Evolutionary conservation across 2,888 invertebrate genomes (phyloP), one percentile per base, ranked within the genome.

Genomic region (Ernsta delagoae): DNA sequence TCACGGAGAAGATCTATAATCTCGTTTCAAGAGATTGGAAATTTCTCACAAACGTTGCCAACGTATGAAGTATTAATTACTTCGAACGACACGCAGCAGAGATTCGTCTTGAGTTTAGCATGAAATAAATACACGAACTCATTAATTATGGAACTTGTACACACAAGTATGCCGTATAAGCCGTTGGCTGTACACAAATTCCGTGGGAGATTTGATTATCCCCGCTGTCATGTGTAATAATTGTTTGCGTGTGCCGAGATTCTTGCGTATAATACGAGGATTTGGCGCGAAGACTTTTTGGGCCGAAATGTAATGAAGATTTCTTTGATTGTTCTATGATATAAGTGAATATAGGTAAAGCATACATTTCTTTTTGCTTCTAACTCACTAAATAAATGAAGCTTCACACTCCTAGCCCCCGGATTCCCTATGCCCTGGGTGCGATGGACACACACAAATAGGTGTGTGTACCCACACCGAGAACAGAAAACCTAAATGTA

Each of bases 221-320:
- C 39, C 43, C 7, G 11, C 67, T 62, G 67, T 68, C 67, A 45
- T 62, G 48, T 68, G 56, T 68, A 62, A 68, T 62, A 61, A 68
- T 62, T 68, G 61, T 62, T 68, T 68, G 56, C 61, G 56, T 68
- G 56, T 36, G 56, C 48, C 24, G 56, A 56, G 61, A 61, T 57
- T 57, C 56, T 53, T 43, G 45, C 4, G n/a, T 43, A 57, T 62
- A 68, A 68, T 62, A 61, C 45, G 45, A 3, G 61, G 53, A 48
- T 61, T 57, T 67, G 24, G 43, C 61, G 36, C 8, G 41, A 41
- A 41, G 36, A 56, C 45, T 48, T 48, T 48, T 67, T 65, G 36
- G 61, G 11, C 9, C 43, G 24, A 61, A 67, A 56, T 48, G 41
- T 34, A 8, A 43, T 7, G 1, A 59, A 11, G n/a, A 61, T 56